A percentile compares a stretch with the other conserved stretches of the same genome.
These are phyloP conservation scores for Indicator indicator DNA, from an alignment of 2,113 vertebrate genomes.

Conservation along the genomic window DNA sequence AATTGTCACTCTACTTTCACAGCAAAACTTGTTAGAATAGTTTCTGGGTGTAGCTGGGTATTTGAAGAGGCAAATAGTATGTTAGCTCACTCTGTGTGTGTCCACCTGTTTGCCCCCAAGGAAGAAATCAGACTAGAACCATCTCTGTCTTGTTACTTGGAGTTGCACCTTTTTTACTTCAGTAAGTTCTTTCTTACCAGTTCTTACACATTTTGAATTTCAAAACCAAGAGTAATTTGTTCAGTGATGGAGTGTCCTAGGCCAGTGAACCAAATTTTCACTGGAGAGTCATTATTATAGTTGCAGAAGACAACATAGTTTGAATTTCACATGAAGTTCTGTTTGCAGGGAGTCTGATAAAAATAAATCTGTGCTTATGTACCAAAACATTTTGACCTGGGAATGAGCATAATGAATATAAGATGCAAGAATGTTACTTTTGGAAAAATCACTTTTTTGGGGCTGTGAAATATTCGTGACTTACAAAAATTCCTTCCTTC, in stretches of 20 bases:
- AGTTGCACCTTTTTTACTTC: not conserved
- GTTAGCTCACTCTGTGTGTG: not conserved
- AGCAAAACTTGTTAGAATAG: not conserved
- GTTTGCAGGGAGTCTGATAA: not conserved
- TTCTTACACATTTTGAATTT: not conserved
- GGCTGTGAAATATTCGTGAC: constrained; percentile 18
- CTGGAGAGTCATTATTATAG: not conserved
- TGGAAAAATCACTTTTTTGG: constrained; percentile 14
- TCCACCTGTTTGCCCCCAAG: not conserved
- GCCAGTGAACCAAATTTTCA: not conserved
- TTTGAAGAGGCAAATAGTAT: not conserved
- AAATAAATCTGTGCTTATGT: constrained; percentile 1
- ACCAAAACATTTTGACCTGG: constrained; percentile 38
- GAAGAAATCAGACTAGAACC: not conserved
- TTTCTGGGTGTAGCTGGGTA: not conserved
- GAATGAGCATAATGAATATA: not conserved
- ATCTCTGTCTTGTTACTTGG: not conserved
- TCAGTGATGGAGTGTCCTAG: not conserved
- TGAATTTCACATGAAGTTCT: constrained; percentile 11
- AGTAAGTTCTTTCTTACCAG: not conserved
- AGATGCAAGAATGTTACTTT: constrained; percentile 25
- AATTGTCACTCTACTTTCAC: not conserved
- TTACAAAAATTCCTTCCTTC: constrained; percentile 10
- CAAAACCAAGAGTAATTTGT: not conserved
- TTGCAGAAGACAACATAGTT: not conserved